Percentiles rank a stretch among this genome's conserved stretches.
These are phyloP conservation scores for Heliconius cydno DNA, from an alignment of 2,888 invertebrate species.

Conservation along the genomic window DNA sequence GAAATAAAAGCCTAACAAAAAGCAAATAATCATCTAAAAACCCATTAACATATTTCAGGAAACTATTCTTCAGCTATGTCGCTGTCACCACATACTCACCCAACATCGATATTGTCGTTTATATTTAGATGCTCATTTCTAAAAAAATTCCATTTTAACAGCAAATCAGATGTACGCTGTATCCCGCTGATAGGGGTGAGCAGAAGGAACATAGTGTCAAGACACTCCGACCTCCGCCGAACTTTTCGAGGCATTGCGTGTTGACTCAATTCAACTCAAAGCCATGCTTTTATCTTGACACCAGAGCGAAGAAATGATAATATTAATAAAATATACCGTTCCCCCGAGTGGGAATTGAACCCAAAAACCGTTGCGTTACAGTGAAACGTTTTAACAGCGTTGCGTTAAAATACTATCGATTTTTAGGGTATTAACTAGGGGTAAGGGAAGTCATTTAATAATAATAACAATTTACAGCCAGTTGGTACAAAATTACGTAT, in stretches of 20 bases:
- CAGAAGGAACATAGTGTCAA: too few relatives aligned
- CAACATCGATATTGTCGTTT: conserved; percentile 24
- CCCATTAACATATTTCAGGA: conserved; percentile 38
- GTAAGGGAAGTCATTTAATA: not conserved
- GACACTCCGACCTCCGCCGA: too few relatives aligned
- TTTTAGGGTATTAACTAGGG: not conserved
- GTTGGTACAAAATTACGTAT: too few relatives aligned
- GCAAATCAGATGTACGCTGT: too few relatives aligned
- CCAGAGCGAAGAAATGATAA: too few relatives aligned
- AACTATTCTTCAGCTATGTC: conserved; percentile 36
- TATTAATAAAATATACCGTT: too few relatives aligned
- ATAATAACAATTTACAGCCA: not conserved
- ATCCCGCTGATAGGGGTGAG: too few relatives aligned
- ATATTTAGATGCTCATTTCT: conserved; percentile 25
- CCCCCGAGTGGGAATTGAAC: too few relatives aligned
- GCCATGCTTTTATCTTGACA: too few relatives aligned
- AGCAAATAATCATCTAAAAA: conserved; percentile 20
- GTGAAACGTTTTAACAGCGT: not conserved
- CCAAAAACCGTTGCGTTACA: too few relatives aligned
- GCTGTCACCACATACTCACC: conserved; percentile 34
- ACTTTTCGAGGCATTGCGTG: too few relatives aligned
- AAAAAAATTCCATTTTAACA: not conserved
- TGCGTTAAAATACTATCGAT: not conserved
- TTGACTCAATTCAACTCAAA: too few relatives aligned
- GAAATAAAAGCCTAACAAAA: not conserved